A percentile compares a stretch with the other conserved stretches of the same genome.
phyloP scores from a whole-genome alignment of 1,140 invertebrate species.

The Araneus ventricosus region DNA sequence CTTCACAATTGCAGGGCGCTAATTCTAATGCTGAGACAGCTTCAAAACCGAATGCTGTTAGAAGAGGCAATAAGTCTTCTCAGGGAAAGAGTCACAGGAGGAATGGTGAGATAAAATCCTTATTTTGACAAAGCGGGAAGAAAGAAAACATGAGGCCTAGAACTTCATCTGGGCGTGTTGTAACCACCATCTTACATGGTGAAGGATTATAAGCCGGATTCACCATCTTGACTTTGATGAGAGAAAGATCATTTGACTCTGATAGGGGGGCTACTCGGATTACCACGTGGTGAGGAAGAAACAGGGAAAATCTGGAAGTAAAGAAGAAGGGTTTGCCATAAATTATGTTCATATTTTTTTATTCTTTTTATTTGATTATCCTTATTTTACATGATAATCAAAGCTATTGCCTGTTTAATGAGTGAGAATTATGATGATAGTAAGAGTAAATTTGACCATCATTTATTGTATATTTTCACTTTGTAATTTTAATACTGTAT shows the following conservation, averaged over 20 bases:
- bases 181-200: slow-evolving; percentile 86
- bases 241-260: slow-evolving; percentile 84
- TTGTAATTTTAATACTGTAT: too few species aligned
- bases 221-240: slow-evolving; percentile 84
- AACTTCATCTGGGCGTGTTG: slow-evolving; percentile 84
- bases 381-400: neutral
- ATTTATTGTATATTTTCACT: too few species aligned
- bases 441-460: too few species aligned
- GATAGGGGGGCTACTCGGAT: slow-evolving; percentile 86
- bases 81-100: slow-evolving; percentile 26
- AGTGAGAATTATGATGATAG: neutral
- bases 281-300: slow-evolving; percentile 82
- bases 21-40: neutral
- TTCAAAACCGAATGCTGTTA: neutral
- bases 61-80: neutral
- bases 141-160: slow-evolving; percentile 83
- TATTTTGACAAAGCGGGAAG: slow-evolving; percentile 81
- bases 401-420: too few species aligned
- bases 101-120: slow-evolving; percentile 74
- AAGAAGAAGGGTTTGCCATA: slow-evolving; percentile 41
- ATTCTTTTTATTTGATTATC: neutral
- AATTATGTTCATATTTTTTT: slow-evolving; percentile 50
- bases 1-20: slow-evolving; percentile 79
- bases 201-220: slow-evolving; percentile 85
- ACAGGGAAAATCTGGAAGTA: slow-evolving; percentile 78